Conservation (phyloP, 2,113 vertebrate species). For the Sceloporus tristichus region DNA sequence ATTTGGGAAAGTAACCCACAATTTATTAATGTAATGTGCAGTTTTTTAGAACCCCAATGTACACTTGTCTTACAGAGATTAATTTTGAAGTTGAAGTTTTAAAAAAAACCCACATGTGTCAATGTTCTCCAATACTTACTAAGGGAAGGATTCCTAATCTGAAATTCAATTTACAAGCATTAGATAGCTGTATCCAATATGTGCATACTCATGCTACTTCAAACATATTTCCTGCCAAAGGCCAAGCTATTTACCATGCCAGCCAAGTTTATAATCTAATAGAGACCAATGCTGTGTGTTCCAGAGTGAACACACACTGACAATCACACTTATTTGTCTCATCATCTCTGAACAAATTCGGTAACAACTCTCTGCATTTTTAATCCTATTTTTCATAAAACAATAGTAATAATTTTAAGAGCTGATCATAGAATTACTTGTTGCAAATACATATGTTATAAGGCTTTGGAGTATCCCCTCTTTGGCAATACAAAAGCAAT, state of each 20-base stretch:
- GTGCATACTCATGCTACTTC: neutral
- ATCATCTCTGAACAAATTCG: neutral
- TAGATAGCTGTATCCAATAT: neutral
- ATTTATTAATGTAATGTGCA: accelerated
- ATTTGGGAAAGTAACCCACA: accelerated
- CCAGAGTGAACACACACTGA: neutral
- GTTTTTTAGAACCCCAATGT: neutral
- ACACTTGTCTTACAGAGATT: neutral
- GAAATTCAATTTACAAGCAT: neutral
- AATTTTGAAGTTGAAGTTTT: neutral
- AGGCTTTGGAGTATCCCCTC: neutral
- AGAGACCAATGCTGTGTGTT: neutral
- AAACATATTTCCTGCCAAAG: neutral
- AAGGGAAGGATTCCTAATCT: neutral
- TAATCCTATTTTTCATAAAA: neutral
- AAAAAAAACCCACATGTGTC: neutral
- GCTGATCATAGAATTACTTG: constrained; percentile 14
- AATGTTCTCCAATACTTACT: neutral
- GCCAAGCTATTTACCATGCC: neutral
- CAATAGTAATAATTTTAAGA: neutral
- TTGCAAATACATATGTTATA: neutral
- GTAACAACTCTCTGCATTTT: neutral
- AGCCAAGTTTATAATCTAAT: neutral
- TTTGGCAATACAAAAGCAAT: neutral
- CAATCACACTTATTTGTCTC: neutral